phyloP scores from a whole-genome alignment of 2,797 vertebrate genomes.

The Poecilia velifera region DNA sequence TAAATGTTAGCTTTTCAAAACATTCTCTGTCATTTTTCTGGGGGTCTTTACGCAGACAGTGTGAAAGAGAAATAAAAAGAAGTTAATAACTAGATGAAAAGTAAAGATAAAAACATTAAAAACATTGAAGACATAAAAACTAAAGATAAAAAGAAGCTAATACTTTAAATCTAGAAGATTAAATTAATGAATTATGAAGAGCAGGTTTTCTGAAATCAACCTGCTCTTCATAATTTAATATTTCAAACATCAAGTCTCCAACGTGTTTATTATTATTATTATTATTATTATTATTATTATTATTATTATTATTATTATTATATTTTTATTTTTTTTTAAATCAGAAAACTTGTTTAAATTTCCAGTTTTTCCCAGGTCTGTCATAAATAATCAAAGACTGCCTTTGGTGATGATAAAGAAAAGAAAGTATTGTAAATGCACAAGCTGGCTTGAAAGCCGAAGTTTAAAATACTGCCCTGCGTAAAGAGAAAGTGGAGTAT shows the following conservation, averaged over 20 bases:
- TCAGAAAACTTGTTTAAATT: neutral
- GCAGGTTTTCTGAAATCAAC: neutral
- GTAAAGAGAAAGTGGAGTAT: conserved; percentile 27
- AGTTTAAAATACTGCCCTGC: conserved; percentile 15
- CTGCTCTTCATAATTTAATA: neutral
- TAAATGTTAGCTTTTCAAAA: neutral
- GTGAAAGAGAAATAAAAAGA: no score
- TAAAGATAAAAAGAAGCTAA: neutral
- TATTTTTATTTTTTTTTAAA: no score
- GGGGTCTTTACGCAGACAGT: no score
- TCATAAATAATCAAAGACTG: conserved; percentile 1
- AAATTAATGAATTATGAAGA: conserved; percentile 8
- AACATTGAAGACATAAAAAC: no score
- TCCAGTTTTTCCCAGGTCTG: neutral
- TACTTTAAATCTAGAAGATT: neutral
- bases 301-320: neutral
- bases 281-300: neutral
- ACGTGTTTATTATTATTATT: neutral
- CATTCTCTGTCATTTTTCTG: no score
- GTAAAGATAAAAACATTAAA: no score
- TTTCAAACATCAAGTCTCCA: conserved; percentile 1
- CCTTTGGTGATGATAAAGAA: conserved; percentile 6
- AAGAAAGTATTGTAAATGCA: conserved; percentile 6
- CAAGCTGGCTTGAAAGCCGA: neutral
- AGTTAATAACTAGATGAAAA: no score